Base-by-base conservation (phyloP, 1,140 invertebrate species). In the Epicauta chinensis region DNA sequence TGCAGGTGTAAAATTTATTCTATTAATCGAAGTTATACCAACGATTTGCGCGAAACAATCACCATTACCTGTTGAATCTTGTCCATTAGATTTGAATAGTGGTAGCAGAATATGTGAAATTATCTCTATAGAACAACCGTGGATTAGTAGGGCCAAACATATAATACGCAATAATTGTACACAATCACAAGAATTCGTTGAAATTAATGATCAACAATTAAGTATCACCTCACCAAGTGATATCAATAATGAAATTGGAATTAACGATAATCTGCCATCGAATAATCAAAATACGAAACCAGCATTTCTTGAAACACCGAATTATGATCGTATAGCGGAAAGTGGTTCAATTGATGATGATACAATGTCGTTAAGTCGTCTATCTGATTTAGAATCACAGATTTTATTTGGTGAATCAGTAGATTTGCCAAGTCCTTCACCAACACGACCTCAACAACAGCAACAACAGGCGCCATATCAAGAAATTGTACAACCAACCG, bases 121-220 rank as follows among this genome's bases (percentile, higher is more conserved):
- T 7, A 47, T 38, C 34, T 71, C 60, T 49, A 56, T 62, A n/a
- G 59, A 71, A 44, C 55, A 68, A 52, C 61, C 63, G 11, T 68
- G 66, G 62, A 56, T 66, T 5, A 63, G 56, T 12, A 59, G 55
- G 41, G 45, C 40, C 6, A 70, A 66, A 53, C 59, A 64, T 39
- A 66, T 70, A 11, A 64, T 69, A 12, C 43, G 41, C 10, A 71
- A 71, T 50, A 71, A 71, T 51, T 71, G 69, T 39, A 71, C 69
- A 3, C 16, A 39, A 11, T 60, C 61, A 6, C 67, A 71, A 61
- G 61, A 66, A 42, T 71, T 60, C 50, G 23, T 51, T 49, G 16
- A 31, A n/a, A 30, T 7, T 23, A 48, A 56, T 39, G 59, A 63
- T 41, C 37, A 53, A 9, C 7, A 3, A 3, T 1, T 5, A 1